Evolutionary conservation across 2,888 invertebrate genomes (phyloP).

Genomic region (Yponomeuta sedellus): DNA sequence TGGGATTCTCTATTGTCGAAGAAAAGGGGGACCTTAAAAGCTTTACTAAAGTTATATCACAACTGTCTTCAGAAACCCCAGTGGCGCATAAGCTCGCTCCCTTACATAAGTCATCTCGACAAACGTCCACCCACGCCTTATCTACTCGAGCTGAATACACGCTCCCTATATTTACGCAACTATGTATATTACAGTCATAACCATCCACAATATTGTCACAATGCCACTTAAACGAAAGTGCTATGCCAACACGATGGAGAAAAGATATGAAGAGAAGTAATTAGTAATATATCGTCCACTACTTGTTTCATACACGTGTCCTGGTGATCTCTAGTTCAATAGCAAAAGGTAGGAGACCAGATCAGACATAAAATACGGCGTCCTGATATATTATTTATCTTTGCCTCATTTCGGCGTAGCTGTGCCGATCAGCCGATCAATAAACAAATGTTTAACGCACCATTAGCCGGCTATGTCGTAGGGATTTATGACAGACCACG

Average conservation of each 20-base stretch:
- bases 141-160: not conserved
- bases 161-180: not conserved
- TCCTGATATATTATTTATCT: not conserved
- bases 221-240: not conserved
- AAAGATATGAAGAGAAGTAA: not conserved
- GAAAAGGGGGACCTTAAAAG: too few species aligned
- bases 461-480: slow-evolving; percentile 11
- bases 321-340: too few species aligned
- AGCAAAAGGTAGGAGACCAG: too few species aligned
- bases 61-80: not conserved
- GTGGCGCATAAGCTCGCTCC: not conserved
- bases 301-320: not conserved
- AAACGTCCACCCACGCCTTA: not conserved
- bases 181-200: not conserved
- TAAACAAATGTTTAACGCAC: slow-evolving; percentile 13
- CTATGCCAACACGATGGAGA: not conserved
- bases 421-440: not conserved
- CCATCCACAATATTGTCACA: not conserved
- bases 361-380: not conserved
- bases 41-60: not conserved
- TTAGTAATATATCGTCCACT: not conserved
- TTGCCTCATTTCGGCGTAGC: not conserved
- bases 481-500: slow-evolving; percentile 14
- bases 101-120: not conserved
- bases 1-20: too few species aligned